Evolutionary conservation across 2,113 vertebrate genomes (phyloP).

Genomic region (Eurypyga helias): DNA sequence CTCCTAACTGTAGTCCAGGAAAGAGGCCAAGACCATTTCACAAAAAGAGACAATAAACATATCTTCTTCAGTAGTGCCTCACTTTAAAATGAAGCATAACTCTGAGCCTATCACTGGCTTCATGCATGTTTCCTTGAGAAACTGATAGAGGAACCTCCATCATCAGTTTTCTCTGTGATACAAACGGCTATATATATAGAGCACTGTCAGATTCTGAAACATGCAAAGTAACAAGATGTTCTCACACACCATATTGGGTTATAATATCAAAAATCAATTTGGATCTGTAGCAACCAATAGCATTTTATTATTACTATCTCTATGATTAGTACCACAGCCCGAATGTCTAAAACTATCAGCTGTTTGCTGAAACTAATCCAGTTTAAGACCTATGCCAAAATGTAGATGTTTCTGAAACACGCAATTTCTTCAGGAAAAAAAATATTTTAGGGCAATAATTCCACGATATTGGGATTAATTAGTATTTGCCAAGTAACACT

Average conservation of each 20-base stretch:
- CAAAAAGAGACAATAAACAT: neutral
- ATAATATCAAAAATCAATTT: neutral
- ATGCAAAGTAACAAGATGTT: neutral
- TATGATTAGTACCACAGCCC: neutral
- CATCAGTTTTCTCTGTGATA: neutral
- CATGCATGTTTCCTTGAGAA: neutral
- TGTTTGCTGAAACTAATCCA: neutral
- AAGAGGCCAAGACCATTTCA: neutral
- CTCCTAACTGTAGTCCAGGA: neutral
- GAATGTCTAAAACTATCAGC: neutral
- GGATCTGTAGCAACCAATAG: neutral
- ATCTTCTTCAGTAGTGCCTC: neutral
- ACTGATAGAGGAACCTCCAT: neutral
- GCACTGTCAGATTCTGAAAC: neutral
- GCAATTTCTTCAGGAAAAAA: neutral
- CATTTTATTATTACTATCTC: neutral
- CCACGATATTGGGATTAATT: neutral
- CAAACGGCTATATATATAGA: neutral
- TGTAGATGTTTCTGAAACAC: neutral
- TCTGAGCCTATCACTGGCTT: neutral
- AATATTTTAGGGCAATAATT: neutral
- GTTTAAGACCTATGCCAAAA: neutral
- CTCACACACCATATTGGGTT: rapidly evolving
- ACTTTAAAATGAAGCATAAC: neutral
- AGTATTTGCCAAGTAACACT: neutral